Base-by-base conservation (phyloP, 2,113 vertebrate species). In the Chloroceryle aenea region DNA sequence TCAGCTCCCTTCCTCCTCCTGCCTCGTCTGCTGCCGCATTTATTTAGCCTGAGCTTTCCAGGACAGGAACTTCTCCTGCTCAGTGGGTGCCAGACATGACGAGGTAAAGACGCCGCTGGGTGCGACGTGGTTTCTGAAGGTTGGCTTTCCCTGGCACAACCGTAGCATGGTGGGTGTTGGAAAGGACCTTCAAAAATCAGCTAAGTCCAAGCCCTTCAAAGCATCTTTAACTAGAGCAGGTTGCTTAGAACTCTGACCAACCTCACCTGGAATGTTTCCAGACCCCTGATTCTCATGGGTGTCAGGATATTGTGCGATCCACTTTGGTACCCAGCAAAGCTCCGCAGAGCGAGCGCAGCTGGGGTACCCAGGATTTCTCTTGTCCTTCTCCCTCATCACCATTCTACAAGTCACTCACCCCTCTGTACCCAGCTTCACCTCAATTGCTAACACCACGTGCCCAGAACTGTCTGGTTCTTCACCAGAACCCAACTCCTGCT, bases 361-460 rank as follows among this genome's bases (percentile, higher is more conserved):
- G 2, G 16, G 36, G 21, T 22, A 69, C 23, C 14, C 1, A 5
- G 45, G 47, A 26, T 32, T 36, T 34, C 0, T 42, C 38, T 32
- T 2, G 0, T 15, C 15, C 0, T 43, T 32, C 61, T 23, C 38
- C 4, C 38, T 32, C 21, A 21, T 21, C 78, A 34, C 32, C 0
- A 1, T 22, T 63, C 72, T 2, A 29, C 47, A 15, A 18, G 10
- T 13, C 64, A 19, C 23, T 58, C 16, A 6, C 22, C 48, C 14
- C 43, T 40, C 48, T 29, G 2, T 0, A 12, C 4, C 42, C 7
- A 0, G 1, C 5, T 5, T 27, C 52, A 11, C 68, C 45, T 38
- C 14, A 1, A 12, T 32, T 3, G 5, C 6, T 30, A 45, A 10
- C 25, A 21, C 14, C 45, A 13, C 2, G 0, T 4, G 6, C 11